Evolutionary conservation across 2,888 invertebrate genomes (phyloP), one percentile per base, ranked within the genome.

Genomic region (Cerceris ruficornis): DNA sequence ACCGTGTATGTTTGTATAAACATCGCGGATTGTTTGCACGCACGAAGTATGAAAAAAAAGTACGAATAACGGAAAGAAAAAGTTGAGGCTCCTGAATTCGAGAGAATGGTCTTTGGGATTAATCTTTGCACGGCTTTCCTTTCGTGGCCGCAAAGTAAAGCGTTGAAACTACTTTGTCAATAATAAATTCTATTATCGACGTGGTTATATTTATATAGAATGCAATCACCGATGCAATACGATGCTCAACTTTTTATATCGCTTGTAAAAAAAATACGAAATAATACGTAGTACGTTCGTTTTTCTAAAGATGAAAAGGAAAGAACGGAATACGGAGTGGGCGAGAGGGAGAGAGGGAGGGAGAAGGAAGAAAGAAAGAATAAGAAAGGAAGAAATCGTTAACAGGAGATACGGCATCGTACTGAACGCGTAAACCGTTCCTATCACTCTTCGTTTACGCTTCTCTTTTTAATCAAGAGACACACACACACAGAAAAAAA

Each of bases 171-270:
- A 81, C 75, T 81, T 81, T 77, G 80, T 85, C 82, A 80, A 81
- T 85, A 71, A 28, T 28, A 28, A 28, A 81, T 61, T 70, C 77
- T 84, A 75, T 82, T 86, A 87, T 88, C 86, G 83, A 86, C 84
- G 86, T 87, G 84, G 89, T 87, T 88, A 88, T 87, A 69, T 77
- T 77, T 77, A 75, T 81, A 85, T 84, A 79, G 79, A 75, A 87
- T 79, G 87, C 83, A 83, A 83, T 79, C 74, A 80, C 77, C 57
- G 83, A 72, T 80, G 83, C 89, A 89, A 89, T 89, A 89, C 82
- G 86, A 91, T 89, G 91, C 90, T 92, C 90, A 91, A 91, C 87
- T 91, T 90, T 89, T 91, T 91, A 90, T 91, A 90, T 88, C 85
- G 90, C 90, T 91, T 91, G 88, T 88, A 88, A 87, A 28, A 28